Conservation (phyloP, 2,888 invertebrate species). For the Plusia festucae region DNA sequence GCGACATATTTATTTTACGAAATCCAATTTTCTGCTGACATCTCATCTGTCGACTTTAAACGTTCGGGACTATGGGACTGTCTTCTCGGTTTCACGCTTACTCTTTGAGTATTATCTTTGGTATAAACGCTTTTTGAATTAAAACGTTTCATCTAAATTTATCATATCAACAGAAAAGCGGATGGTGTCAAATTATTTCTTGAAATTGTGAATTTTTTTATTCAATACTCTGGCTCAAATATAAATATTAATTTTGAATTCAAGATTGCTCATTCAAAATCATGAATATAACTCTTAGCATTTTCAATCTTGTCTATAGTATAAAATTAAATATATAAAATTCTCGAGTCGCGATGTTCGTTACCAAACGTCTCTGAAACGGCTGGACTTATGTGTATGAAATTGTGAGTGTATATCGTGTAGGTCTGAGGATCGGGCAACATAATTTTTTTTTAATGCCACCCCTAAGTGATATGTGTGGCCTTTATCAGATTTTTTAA, state of each 20-base stretch:
- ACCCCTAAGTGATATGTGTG: no score
- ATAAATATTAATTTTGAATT: not conserved
- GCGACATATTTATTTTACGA: slow-evolving; percentile 89
- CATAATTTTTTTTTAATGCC: no score
- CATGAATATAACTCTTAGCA: not conserved
- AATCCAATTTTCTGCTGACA: slow-evolving; percentile 90
- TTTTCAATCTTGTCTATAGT: no score
- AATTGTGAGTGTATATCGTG: no score
- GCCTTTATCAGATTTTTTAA: no score
- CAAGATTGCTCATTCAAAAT: not conserved
- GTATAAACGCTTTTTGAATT: slow-evolving; percentile 65
- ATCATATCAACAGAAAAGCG: slow-evolving; percentile 38
- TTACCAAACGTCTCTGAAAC: no score
- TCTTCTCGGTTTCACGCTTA: slow-evolving; percentile 85
- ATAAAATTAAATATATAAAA: no score
- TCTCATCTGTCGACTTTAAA: slow-evolving; percentile 89
- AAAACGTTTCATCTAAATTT: slow-evolving; percentile 58
- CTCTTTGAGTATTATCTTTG: slow-evolving; percentile 75
- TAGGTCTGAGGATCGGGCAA: no score
- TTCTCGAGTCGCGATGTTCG: no score
- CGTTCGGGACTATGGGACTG: slow-evolving; percentile 82
- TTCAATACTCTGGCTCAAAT: not conserved
- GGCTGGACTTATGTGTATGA: no score
- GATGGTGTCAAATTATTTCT: slow-evolving; percentile 39
- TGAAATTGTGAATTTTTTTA: slow-evolving; percentile 28